These are phyloP conservation scores for Hestina assimilis DNA, from an alignment of 1,140 invertebrate genomes.

Conservation along the genomic window DNA sequence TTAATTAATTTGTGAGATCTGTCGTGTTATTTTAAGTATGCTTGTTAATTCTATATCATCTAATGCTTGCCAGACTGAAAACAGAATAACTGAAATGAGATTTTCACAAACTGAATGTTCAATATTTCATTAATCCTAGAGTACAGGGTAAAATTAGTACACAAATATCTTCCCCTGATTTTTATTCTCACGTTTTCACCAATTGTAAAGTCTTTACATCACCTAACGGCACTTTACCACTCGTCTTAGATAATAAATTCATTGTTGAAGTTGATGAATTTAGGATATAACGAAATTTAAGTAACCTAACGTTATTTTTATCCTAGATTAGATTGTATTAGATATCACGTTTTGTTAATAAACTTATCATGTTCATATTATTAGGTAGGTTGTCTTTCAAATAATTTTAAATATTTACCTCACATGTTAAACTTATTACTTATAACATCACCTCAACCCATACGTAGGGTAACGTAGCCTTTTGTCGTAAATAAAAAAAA, in stretches of 20 bases:
- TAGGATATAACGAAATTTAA: slow-evolving; percentile 52
- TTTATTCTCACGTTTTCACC: slow-evolving; percentile 71
- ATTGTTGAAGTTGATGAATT: slow-evolving; percentile 67
- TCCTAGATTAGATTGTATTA: slow-evolving; percentile 58
- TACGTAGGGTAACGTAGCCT: slow-evolving; percentile 70
- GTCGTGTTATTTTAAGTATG: slow-evolving; percentile 48
- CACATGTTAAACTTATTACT: slow-evolving; percentile 34
- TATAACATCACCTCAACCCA: slow-evolving; percentile 62
- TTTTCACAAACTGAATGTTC: slow-evolving; percentile 25
- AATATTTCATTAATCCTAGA: slow-evolving; percentile 73
- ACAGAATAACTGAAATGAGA: slow-evolving; percentile 33
- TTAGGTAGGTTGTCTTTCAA: slow-evolving; percentile 46
- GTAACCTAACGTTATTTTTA: slow-evolving; percentile 53
- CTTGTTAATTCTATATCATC: slow-evolving; percentile 49
- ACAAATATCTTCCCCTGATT: slow-evolving; percentile 67
- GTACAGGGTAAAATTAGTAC: slow-evolving; percentile 77
- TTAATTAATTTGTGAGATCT: slow-evolving; percentile 46
- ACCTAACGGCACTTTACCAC: slow-evolving; percentile 71
- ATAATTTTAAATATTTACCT: slow-evolving; percentile 35
- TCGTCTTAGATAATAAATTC: slow-evolving; percentile 64
- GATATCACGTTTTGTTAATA: slow-evolving; percentile 44
- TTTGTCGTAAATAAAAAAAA: slow-evolving; percentile 69
- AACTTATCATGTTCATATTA: slow-evolving; percentile 37
- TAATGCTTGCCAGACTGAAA: slow-evolving; percentile 70
- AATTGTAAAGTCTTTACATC: slow-evolving; percentile 64